Evolutionary conservation across 1,140 invertebrate genomes (phyloP).

Genomic region (Drosophila repletoides): DNA sequence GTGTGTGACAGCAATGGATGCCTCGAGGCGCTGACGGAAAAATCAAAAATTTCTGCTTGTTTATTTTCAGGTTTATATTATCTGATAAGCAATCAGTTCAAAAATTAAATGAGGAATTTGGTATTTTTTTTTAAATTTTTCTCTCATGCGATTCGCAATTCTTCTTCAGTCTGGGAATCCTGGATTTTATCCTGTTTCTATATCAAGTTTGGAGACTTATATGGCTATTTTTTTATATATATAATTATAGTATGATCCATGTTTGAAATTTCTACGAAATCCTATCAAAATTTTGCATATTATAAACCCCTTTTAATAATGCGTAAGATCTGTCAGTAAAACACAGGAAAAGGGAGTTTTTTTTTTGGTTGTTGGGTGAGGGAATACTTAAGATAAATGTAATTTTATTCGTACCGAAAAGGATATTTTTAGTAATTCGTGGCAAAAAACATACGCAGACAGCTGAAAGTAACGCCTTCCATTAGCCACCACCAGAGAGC

Average conservation of each 20-base stretch:
- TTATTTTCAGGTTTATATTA: no score
- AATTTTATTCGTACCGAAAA: constrained; percentile 13
- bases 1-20: constrained; percentile 12
- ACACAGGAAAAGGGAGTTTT: not conserved
- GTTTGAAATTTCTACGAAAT: no score
- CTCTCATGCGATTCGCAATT: no score
- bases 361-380: not conserved
- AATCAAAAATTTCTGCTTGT: constrained; percentile 3
- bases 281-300: not conserved
- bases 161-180: no score
- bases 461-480: constrained; percentile 50
- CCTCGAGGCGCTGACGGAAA: constrained; percentile 19
- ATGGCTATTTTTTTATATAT: no score
- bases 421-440: constrained; percentile 38
- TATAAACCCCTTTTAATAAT: not conserved
- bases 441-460: constrained; percentile 43
- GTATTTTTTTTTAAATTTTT: no score
- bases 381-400: constrained; percentile 35
- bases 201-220: no score
- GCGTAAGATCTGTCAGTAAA: constrained; percentile 6
- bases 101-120: no score
- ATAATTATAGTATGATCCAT: no score
- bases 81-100: no score
- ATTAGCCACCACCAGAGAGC: constrained; percentile 39
- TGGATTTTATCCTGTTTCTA: no score